phyloP scores from a whole-genome alignment of 2,797 vertebrate species.

The Varecia variegata region DNA sequence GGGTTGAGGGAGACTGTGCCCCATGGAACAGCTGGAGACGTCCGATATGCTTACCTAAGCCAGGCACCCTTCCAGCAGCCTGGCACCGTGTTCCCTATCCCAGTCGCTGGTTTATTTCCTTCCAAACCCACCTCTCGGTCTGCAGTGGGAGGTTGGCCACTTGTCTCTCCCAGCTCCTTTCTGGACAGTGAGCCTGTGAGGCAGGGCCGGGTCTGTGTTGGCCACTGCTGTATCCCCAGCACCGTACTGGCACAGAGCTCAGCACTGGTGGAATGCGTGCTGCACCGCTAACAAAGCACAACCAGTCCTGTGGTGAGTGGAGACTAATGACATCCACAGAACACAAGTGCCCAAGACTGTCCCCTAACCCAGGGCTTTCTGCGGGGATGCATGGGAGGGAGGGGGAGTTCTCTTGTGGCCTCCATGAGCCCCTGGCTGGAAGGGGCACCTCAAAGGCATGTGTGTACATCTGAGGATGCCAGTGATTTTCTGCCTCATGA shows the following conservation, averaged over 20 bases:
- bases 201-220: not conserved
- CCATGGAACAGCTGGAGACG: rapidly evolving
- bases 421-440: not conserved
- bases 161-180: not conserved
- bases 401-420: not conserved
- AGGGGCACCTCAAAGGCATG: not conserved
- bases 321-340: not conserved
- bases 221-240: not conserved
- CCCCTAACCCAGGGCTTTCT: too few species aligned
- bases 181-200: not conserved
- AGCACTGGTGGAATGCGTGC: not conserved
- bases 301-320: not conserved
- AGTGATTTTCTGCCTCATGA: not conserved
- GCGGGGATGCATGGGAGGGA: rapidly evolving
- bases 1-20: not conserved
- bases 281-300: not conserved
- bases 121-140: not conserved
- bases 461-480: not conserved
- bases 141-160: rapidly evolving
- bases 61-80: rapidly evolving
- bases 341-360: not conserved
- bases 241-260: not conserved
- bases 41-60: too few species aligned
- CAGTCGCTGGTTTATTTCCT: not conserved
- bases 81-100: not conserved